Conservation (phyloP, 1,140 invertebrate genomes). For the Cheumatopsyche charites region DNA sequence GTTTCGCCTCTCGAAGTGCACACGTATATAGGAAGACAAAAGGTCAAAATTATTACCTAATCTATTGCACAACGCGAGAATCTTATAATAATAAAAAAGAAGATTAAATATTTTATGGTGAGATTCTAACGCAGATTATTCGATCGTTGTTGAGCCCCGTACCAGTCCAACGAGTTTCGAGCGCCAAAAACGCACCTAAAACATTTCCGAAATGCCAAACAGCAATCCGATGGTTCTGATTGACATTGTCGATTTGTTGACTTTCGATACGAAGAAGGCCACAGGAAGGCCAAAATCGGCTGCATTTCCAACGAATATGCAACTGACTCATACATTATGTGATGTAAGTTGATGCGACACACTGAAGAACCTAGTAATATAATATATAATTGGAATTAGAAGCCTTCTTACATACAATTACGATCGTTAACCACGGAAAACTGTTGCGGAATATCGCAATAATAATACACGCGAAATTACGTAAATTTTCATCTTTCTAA, state of each 20-base stretch:
- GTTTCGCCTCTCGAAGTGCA: no score
- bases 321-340: no score
- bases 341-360: no score
- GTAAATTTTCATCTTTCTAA: no score
- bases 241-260: neutral
- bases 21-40: no score
- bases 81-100: neutral
- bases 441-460: no score
- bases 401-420: no score
- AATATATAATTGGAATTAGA: no score
- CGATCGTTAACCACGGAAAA: no score
- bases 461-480: no score
- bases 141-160: neutral
- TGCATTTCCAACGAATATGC: neutral
- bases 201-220: conserved; percentile 22
- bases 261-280: conserved; percentile 13
- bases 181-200: neutral
- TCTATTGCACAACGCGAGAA: conserved; percentile 2
- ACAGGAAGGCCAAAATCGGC: neutral
- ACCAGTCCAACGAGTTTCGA: conserved; percentile 23
- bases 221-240: neutral
- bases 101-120: neutral
- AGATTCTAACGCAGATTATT: conserved; percentile 12
- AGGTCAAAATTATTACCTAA: neutral
- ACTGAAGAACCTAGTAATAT: no score